Evolutionary conservation across 37 sponge, comb jelly and placozoan genomes (phyloP).

Genomic region (Axinella damicornis): DNA sequence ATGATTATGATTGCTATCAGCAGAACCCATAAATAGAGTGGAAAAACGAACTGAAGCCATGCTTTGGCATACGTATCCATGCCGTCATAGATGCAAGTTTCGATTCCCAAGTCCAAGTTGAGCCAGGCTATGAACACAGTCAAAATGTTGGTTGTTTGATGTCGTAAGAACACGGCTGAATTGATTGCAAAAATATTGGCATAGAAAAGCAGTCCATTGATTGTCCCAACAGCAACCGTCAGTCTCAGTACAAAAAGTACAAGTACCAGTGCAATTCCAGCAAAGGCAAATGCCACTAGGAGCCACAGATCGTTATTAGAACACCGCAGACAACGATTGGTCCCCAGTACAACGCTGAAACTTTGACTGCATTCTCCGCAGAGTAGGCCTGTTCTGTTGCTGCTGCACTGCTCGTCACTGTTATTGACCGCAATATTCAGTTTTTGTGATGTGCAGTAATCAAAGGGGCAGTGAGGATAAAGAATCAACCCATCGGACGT

Average conservation of each 20-base stretch:
- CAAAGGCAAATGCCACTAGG: background rate
- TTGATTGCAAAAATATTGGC: too few species aligned
- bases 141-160: background rate
- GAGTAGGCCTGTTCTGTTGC: background rate
- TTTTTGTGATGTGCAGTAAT: too few species aligned
- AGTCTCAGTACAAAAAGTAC: background rate
- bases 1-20: background rate
- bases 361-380: background rate
- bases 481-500: too few species aligned
- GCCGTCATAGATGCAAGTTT: background rate
- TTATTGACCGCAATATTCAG: background rate
- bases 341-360: conserved; percentile 4
- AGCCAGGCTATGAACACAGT: background rate
- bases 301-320: background rate
- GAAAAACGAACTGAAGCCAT: conserved; percentile 9
- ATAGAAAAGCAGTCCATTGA: too few species aligned
- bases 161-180: too few species aligned
- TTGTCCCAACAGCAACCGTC: background rate
- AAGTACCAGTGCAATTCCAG: background rate
- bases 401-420: background rate
- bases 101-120: conserved; percentile 5
- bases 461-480: too few species aligned
- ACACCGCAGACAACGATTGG: background rate
- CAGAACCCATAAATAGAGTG: background rate
- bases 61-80: background rate